These are phyloP conservation scores for Diadumene lineata DNA, from an alignment of 92 coral and sea anemone species.

Conservation along the genomic window DNA sequence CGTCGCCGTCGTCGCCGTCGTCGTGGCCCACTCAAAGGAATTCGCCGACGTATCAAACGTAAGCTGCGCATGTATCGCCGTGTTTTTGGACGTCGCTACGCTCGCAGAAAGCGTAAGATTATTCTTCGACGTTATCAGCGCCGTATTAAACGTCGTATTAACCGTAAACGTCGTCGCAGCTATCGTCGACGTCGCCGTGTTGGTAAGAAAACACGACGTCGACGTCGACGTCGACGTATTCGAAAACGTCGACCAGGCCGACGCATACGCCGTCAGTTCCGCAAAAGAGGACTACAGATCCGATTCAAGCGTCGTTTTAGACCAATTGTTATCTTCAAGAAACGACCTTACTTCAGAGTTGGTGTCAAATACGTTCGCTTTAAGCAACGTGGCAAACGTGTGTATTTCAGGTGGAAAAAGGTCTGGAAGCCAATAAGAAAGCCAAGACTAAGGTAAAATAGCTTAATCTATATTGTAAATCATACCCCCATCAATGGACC, in stretches of 20 bases:
- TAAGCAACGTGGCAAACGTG: background rate
- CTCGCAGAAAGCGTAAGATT: too few species aligned
- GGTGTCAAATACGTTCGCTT: background rate
- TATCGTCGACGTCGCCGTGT: too few species aligned
- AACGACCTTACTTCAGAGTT: background rate
- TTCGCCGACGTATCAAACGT: slow-evolving; percentile 4
- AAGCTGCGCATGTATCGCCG: slow-evolving; percentile 5
- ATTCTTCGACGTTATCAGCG: too few species aligned
- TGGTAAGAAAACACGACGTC: too few species aligned
- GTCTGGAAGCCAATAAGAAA: slow-evolving; percentile 4
- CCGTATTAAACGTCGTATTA: too few species aligned
- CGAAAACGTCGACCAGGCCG: slow-evolving; percentile 13
- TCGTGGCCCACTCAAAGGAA: too few species aligned
- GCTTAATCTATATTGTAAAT: too few species aligned
- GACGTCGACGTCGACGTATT: too few species aligned
- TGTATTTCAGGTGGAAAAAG: background rate
- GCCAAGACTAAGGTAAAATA: slow-evolving; percentile 2
- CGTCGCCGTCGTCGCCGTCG: slow-evolving; percentile 7
- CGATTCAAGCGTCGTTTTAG: slow-evolving; percentile 7
- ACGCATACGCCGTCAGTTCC: background rate
- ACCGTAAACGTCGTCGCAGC: too few species aligned
- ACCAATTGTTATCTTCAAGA: background rate
- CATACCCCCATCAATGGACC: too few species aligned
- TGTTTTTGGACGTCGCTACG: background rate
- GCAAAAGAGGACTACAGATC: background rate